phyloP scores from a whole-genome alignment of 1,140 invertebrate genomes.

The Ericerus pela region DNA sequence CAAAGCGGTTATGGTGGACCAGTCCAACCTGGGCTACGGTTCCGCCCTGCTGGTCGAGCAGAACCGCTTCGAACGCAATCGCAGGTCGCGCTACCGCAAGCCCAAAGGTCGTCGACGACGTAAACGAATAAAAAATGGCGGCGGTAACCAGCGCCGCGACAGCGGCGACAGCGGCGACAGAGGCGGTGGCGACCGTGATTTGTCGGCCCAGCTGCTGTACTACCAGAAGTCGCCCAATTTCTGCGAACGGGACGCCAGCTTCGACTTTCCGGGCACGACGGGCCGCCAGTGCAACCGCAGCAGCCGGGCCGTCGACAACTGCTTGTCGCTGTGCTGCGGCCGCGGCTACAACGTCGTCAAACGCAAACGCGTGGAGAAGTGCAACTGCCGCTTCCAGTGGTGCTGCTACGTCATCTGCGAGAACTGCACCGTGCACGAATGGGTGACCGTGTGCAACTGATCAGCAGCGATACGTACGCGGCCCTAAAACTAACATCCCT shows the following conservation, averaged over 20 bases:
- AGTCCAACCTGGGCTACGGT: not conserved
- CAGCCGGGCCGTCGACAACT: slow-evolving; percentile 62
- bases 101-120: not conserved
- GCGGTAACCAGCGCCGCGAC: too few relatives aligned
- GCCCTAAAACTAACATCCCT: too few relatives aligned
- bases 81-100: not conserved
- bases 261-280: slow-evolving; percentile 52
- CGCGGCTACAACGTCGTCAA: slow-evolving; percentile 17
- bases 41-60: not conserved
- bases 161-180: too few relatives aligned
- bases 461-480: too few relatives aligned
- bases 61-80: not conserved
- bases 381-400: slow-evolving; percentile 24
- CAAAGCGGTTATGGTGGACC: slow-evolving; percentile 40
- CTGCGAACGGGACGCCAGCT: slow-evolving; percentile 56
- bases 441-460: slow-evolving; percentile 21
- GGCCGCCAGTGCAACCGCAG: slow-evolving; percentile 68
- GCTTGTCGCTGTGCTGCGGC: slow-evolving; percentile 18
- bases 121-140: slow-evolving; percentile 6
- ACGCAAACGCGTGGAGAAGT: slow-evolving; percentile 16
- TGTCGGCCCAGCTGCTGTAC: slow-evolving; percentile 71
- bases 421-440: slow-evolving; percentile 18
- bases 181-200: slow-evolving; percentile 38
- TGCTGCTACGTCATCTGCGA: slow-evolving; percentile 24
- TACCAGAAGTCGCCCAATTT: slow-evolving; percentile 82